A percentile compares a stretch with the other conserved stretches of the same genome.
Conservation (phyloP, 2,113 vertebrate species). For the Vidua chalybeata region DNA sequence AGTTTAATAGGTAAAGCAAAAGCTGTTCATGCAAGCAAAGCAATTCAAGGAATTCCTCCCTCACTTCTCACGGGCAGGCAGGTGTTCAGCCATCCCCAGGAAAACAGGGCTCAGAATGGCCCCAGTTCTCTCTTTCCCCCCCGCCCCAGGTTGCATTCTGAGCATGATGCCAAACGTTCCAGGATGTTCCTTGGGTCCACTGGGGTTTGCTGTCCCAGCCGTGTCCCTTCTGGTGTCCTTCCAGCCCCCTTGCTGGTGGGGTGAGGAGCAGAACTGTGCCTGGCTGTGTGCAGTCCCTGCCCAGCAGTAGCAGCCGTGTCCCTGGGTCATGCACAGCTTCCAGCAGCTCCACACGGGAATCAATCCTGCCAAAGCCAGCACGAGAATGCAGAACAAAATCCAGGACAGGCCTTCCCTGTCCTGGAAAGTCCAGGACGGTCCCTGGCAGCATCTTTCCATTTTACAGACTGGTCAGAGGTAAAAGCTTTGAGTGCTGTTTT, state of each 20-base stretch:
- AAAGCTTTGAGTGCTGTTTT: background rate
- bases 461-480: background rate
- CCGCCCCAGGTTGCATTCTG: background rate
- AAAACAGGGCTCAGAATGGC: background rate
- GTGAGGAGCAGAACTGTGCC: background rate
- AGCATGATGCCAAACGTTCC: rapidly evolving
- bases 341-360: background rate
- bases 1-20: background rate
- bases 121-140: background rate
- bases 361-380: background rate
- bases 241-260: background rate
- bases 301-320: background rate
- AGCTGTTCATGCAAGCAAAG: background rate
- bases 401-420: background rate
- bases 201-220: background rate
- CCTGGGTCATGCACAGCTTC: background rate
- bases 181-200: background rate
- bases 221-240: background rate
- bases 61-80: background rate
- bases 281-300: background rate
- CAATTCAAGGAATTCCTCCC: background rate
- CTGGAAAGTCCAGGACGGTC: background rate
- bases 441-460: background rate
- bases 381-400: rapidly evolving
- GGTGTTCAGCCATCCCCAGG: background rate